Percentiles rank a stretch among this genome's conserved stretches.
Evolutionary conservation across 2,113 vertebrate genomes (phyloP).

Genomic region (Hystrix cristata): DNA sequence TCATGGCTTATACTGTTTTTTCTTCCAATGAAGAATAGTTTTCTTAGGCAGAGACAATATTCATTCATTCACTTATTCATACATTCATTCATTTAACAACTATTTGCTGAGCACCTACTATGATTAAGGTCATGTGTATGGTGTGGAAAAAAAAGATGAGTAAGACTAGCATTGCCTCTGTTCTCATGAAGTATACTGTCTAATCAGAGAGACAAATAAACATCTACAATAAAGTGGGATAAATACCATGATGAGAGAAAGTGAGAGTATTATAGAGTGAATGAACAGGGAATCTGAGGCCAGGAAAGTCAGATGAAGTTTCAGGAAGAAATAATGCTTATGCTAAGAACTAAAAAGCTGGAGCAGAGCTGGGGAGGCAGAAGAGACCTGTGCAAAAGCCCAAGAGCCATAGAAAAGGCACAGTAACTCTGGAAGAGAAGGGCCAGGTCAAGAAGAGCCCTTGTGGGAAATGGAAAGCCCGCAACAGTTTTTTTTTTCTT

Average conservation of each 20-base stretch:
- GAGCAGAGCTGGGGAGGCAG: not conserved
- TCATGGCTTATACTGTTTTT: not conserved
- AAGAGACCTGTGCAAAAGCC: not conserved
- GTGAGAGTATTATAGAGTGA: not conserved
- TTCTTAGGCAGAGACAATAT: slow-evolving; percentile 5
- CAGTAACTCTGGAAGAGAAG: not conserved
- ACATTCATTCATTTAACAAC: not conserved
- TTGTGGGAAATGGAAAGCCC: not conserved
- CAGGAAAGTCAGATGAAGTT: not conserved
- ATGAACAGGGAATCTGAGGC: not conserved
- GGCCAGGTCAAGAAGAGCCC: not conserved
- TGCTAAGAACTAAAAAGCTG: not conserved
- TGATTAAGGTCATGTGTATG: not conserved
- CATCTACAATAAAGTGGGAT: not conserved
- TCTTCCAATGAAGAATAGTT: not conserved
- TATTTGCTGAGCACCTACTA: not conserved
- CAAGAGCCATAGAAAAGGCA: not conserved
- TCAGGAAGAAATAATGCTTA: not conserved
- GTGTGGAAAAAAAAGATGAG: not conserved
- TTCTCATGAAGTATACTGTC: not conserved
- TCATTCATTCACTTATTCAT: slow-evolving; percentile 1
- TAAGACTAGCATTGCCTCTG: not conserved
- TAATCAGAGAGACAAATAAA: not conserved
- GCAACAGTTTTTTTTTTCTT: too few relatives aligned
- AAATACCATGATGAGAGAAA: not conserved